Evolutionary conservation across 1,140 invertebrate genomes (phyloP).

Genomic region (Heliconius himera): DNA sequence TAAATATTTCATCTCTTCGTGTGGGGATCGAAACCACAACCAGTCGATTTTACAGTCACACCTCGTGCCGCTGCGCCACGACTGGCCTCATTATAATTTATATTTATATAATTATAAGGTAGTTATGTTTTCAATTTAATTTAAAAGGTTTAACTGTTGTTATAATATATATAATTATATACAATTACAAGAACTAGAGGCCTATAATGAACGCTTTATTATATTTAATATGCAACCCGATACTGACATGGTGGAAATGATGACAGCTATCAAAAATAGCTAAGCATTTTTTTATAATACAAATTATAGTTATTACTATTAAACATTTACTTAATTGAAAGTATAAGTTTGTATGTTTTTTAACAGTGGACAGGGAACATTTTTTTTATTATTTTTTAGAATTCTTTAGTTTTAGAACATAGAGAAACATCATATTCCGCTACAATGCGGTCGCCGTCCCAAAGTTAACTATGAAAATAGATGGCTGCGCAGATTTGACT

Average conservation of each 20-base stretch:
- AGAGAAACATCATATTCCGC: no score
- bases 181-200: not conserved
- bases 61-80: no score
- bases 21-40: no score
- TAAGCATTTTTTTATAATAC: not conserved
- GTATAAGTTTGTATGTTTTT: not conserved
- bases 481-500: no score
- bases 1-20: no score
- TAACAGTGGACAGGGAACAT: not conserved
- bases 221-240: not conserved
- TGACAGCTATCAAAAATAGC: not conserved
- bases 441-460: no score
- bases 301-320: not conserved
- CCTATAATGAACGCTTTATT: not conserved
- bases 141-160: not conserved
- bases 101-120: no score
- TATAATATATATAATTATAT: not conserved
- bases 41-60: no score
- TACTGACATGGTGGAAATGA: not conserved
- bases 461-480: no score
- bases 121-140: constrained; percentile 11
- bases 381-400: not conserved
- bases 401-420: no score
- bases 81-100: no score
- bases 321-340: not conserved